phyloP scores from a whole-genome alignment of 1,140 invertebrate genomes.

The Leptinotarsa texana region DNA sequence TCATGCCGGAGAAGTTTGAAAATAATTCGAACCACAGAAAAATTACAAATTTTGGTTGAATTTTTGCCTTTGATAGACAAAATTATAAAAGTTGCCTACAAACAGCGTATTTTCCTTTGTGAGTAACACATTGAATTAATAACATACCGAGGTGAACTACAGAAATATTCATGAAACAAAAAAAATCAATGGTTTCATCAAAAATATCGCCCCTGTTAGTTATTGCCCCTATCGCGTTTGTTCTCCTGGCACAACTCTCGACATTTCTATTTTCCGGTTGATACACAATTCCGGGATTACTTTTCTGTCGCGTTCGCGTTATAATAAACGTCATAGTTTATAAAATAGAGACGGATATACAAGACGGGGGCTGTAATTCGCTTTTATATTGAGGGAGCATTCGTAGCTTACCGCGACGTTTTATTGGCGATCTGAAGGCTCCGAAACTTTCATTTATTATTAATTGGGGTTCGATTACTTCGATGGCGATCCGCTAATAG shows the following conservation, averaged over 20 bases:
- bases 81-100: no score
- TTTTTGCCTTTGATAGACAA: no score
- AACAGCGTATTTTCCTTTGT: no score
- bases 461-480: slow-evolving; percentile 3
- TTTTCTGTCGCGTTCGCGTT: background rate
- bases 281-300: slow-evolving; percentile 5
- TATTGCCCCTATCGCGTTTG: no score
- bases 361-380: background rate
- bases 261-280: slow-evolving; percentile 3
- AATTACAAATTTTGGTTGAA: no score
- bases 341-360: background rate
- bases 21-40: no score
- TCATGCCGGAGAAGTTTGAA: no score
- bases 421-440: background rate
- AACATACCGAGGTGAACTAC: no score
- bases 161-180: no score
- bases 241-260: background rate
- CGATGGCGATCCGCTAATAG: background rate
- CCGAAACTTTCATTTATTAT: slow-evolving; percentile 1
- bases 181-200: no score
- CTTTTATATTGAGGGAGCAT: background rate
- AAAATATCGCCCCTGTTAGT: no score
- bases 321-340: slow-evolving; percentile 3
- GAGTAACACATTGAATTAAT: no score
- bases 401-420: background rate